Evolutionary conservation across 2,113 vertebrate species (phyloP).

Genomic region (Nothocercus julius): DNA sequence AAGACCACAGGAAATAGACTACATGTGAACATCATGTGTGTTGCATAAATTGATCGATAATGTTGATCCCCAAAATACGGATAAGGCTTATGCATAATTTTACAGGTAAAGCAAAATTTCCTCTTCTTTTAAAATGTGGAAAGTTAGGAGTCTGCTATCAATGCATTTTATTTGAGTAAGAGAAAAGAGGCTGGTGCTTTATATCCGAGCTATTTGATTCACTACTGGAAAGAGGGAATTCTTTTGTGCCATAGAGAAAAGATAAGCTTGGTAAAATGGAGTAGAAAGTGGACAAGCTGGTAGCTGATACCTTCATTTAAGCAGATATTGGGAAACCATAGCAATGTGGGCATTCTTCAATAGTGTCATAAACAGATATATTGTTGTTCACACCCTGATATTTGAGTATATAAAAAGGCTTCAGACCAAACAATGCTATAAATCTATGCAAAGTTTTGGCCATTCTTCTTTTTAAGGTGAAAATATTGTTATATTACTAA

Average conservation of each 20-base stretch:
- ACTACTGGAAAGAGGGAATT: background rate
- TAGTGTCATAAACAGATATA: background rate
- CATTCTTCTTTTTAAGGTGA: background rate
- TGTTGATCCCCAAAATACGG: background rate
- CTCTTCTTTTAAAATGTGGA: background rate
- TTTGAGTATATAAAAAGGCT: background rate
- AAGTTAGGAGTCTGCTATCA: background rate
- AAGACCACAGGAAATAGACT: background rate
- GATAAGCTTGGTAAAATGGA: background rate
- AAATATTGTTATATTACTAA: background rate
- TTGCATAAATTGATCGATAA: too few relatives aligned
- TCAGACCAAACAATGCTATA: background rate
- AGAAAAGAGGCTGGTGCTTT: background rate
- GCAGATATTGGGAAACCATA: background rate
- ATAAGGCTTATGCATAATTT: background rate
- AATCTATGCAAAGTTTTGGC: background rate
- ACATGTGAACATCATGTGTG: accelerated
- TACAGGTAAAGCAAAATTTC: background rate
- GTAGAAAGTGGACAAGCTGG: background rate
- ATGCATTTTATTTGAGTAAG: background rate
- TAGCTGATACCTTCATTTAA: background rate
- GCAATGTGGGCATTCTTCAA: background rate
- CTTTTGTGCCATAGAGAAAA: background rate
- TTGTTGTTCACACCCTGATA: background rate
- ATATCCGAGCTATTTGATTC: background rate